Evolutionary conservation across 2,797 vertebrate genomes (phyloP).

Genomic region (Pseudopleuronectes americanus): DNA sequence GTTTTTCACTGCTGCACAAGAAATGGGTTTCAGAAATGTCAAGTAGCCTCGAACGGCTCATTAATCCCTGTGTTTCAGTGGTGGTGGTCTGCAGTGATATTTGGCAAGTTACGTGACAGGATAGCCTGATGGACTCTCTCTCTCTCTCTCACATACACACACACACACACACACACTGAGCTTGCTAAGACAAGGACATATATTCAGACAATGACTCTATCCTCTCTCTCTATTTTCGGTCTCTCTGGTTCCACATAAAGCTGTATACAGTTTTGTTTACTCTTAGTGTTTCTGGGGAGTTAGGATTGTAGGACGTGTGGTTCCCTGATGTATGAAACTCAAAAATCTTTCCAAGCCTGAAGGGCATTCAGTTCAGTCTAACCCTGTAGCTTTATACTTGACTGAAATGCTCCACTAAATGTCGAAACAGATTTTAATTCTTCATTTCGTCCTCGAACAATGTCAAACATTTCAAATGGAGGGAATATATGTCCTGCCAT

Average conservation of each 20-base stretch:
- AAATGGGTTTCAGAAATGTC: slow-evolving; percentile 60
- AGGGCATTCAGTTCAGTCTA: neutral
- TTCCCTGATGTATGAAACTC: slow-evolving; percentile 1
- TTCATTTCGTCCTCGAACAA: slow-evolving; percentile 1
- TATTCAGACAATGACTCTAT: slow-evolving; percentile 18
- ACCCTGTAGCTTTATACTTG: neutral
- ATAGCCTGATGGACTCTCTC: slow-evolving; percentile 20
- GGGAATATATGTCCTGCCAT: neutral
- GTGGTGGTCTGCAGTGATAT: slow-evolving; percentile 56
- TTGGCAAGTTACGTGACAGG: slow-evolving; percentile 58
- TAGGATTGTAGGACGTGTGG: neutral
- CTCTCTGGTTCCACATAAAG: neutral
- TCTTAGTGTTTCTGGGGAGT: slow-evolving; percentile 3
- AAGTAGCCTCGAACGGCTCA: slow-evolving; percentile 60
- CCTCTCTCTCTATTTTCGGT: slow-evolving; percentile 3
- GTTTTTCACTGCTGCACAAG: slow-evolving; percentile 46
- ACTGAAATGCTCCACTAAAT: neutral
- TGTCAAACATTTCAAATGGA: neutral
- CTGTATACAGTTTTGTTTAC: slow-evolving; percentile 13
- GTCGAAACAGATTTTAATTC: neutral
- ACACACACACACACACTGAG: neutral
- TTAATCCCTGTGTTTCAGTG: slow-evolving; percentile 60
- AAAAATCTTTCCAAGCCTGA: slow-evolving; percentile 7
- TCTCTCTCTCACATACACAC: neutral
- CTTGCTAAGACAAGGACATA: slow-evolving; percentile 26